Percentiles rank a stretch among this genome's conserved stretches.
phyloP scores from a whole-genome alignment of 2,797 vertebrate species.

The Peromyscus nudipes region DNA sequence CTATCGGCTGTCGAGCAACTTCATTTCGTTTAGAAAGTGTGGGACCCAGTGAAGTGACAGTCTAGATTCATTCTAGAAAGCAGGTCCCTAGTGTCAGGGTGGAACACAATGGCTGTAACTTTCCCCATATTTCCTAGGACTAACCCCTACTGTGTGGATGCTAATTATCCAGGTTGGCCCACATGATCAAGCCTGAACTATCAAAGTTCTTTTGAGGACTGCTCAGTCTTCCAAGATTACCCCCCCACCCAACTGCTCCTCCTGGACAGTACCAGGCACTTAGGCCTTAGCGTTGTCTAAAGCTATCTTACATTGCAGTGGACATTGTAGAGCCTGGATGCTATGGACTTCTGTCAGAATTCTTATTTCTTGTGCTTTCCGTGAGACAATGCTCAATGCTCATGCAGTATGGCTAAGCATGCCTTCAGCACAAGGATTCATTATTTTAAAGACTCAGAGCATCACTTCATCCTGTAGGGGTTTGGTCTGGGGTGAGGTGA shows the following conservation, averaged over 20 bases:
- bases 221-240: neutral
- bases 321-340: too few species aligned
- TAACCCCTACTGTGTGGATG: neutral
- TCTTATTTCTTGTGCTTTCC: neutral
- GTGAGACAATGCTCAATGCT: neutral
- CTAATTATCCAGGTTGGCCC: neutral
- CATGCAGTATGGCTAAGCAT: neutral
- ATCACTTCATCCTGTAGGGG: neutral
- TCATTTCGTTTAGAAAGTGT: slow-evolving; percentile 51
- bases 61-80: neutral
- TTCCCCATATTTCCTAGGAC: neutral
- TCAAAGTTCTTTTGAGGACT: neutral
- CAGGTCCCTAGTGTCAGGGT: neutral
- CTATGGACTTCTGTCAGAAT: neutral
- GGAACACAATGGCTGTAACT: neutral
- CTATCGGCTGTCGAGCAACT: slow-evolving; percentile 19
- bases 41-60: neutral
- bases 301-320: neutral
- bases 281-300: neutral
- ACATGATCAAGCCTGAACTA: too few species aligned
- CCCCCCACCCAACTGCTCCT: neutral
- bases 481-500: neutral
- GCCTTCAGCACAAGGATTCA: neutral
- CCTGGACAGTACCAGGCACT: neutral
- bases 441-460: neutral